phyloP scores from a whole-genome alignment of 2,888 invertebrate species.

The Cryptophagus acutangulus region DNA sequence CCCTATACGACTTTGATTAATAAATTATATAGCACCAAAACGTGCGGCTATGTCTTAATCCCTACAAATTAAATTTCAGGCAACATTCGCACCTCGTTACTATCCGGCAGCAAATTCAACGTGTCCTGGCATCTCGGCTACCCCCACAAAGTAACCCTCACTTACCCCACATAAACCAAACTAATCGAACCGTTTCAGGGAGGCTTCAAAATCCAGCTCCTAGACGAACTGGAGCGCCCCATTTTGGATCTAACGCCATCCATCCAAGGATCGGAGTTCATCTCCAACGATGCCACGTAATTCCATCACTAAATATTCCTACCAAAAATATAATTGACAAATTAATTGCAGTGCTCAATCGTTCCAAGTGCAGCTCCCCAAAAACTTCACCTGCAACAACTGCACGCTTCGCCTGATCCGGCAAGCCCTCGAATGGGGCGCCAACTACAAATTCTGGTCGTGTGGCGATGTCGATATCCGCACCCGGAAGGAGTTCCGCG shows the following conservation, averaged over 20 bases:
- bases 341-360: conserved; percentile 67
- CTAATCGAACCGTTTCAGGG: conserved; percentile 70
- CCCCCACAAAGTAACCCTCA: conserved; percentile 82
- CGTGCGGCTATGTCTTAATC: too few relatives aligned
- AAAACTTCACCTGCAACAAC: conserved; percentile 77
- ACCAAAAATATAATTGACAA: not conserved
- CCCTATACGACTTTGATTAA: too few relatives aligned
- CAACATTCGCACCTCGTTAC: conserved; percentile 69
- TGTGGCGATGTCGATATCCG: conserved; percentile 91
- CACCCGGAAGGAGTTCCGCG: conserved; percentile 66
- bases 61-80: conserved; percentile 69
- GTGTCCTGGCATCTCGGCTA: conserved; percentile 93
- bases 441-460: conserved; percentile 86
- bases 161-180: too few relatives aligned
- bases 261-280: conserved; percentile 73
- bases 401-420: conserved; percentile 86
- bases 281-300: conserved; percentile 83
- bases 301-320: conserved; percentile 41
- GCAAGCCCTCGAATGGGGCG: conserved; percentile 86
- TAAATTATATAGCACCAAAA: too few relatives aligned
- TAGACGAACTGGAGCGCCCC: conserved; percentile 80
- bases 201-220: conserved; percentile 81
- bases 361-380: conserved; percentile 74
- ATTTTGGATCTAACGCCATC: conserved; percentile 79
- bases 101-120: conserved; percentile 79